Evolutionary conservation across 1,140 invertebrate genomes (phyloP), one percentile per base, ranked within the genome.

Genomic region (Panagrolaimus sp.): DNA sequence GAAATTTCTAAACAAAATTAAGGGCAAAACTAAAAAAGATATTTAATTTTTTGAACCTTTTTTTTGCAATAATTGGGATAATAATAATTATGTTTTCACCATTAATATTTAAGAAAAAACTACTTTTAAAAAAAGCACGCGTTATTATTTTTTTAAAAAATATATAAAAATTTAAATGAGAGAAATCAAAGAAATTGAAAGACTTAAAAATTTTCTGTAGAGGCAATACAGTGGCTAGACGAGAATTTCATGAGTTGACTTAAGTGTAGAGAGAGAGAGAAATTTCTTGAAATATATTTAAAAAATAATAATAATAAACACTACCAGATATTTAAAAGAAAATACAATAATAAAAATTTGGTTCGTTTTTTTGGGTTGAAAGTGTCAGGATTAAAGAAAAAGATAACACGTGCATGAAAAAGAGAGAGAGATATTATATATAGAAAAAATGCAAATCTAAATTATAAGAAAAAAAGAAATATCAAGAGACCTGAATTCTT

Each of bases 81-180:
- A 58, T 58, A 58, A 58, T 58, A 58, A 58, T 58, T 58, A 58
- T 58, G 52, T 26, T 28, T 28, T 58, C 52, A 58, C 52, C 52
- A 58, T n/a, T 24, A 58, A 58, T 21, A 21, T 21, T n/a, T 52
- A 52, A 52, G 17, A 24, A 24, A 58, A 21, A 26, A 26, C 21
- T 58, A 58, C 10, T 58, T n/a, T 26, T 58, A 21, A 58, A 28
- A 28, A 58, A 58, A 58, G 52, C 52, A 58, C 52, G 28, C 52
- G 52, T 21, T 58, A 58, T n/a, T 21, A n/a, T 26, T 26, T 21
- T 26, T 58, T 58, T 28, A 28, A 58, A 28, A 58, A 26, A 38
- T 4, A 38, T 38, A 4, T 38, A 38, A 2, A 7, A 4, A 38
- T 4, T 4, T 4, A 38, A 28, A 58, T 21, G 15, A 58, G 52